Evolutionary conservation across 1,140 invertebrate species (phyloP), one percentile per base, ranked within the genome.

Genomic region (Bombus waltoni): DNA sequence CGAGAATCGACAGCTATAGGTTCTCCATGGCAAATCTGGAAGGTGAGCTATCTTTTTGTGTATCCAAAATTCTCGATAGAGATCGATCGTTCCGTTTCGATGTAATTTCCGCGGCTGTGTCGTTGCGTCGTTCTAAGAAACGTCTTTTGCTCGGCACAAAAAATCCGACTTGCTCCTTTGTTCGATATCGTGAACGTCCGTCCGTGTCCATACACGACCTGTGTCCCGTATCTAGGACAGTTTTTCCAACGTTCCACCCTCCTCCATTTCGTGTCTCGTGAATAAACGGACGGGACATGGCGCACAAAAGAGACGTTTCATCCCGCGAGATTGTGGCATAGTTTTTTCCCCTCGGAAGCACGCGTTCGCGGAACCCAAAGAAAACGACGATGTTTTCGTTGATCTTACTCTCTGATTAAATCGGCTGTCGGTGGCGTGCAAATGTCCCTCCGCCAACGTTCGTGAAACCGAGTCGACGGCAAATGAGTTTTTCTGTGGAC

Each of bases 11-110:
- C 94, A 97, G 97, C 72, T 98, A 98, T 94, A 96, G 98, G 90
- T 98, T 98, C 94, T 98, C 98, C 44, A 98, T 98, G 98, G 98
- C 98, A 6, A 98, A 98, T 95, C 96, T 98, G 28, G 98, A 98
- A 96, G 97, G 96, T 97, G 93, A 94, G 93, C 85, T 71, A 74
- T 62, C 70, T 75, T 11, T 73, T 35, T 35, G 32, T 18, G 4
- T 59, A 40, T 40, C 57, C 32, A 40, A 25, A 28, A 15, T 28
- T 28, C 28, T 22, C 22, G 10, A 11, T 11, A 38, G 28, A 32
- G 0, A 40, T 32, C 73, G 74, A 85, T 89, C 71, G 38, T 38
- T 65, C 47, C 15, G 28, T 57, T 44, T 59, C 32, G 11, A 13
- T n/a, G 79, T 62, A 81, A 85, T 85, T 85, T 85, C 84, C 84